Evolutionary conservation across 2,797 vertebrate genomes (phyloP), one percentile per base, ranked within the genome.

Genomic region (Steatocranus sp.): DNA sequence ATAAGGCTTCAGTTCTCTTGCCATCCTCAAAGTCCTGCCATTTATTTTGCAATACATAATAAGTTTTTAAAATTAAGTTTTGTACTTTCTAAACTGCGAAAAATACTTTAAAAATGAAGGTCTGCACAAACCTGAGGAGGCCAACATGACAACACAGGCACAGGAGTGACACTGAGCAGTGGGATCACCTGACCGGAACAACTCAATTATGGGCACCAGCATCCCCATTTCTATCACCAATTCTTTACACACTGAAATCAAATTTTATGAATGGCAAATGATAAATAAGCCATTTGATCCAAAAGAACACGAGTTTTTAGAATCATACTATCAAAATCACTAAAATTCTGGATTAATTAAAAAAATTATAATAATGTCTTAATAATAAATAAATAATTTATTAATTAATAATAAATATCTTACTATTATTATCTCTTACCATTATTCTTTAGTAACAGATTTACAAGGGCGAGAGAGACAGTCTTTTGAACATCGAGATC

Each of bases 111-210:
- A 41, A 15, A 66, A 41, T 23, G 1, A 15, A 48, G 48, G 34
- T 23, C 30, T 61, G 23, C 18, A 89, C 95, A 86, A 43, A 97
- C 97, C 97, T 90, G 96, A 96, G 53, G 95, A 93, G 43, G 96
- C 94, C 87, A 97, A 89, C 91, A 91, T 90, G 94, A 94, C 94
- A 34, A 96, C 75, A 32, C 96, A 97, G 43, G 96, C 96, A 88
- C 96, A 97, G 25, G 97, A 96, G 88, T 97, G 96, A 83, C 95
- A 96, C 89, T 96, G 96, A 76, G 97, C 93, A 3, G 91, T 81
- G 23, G 90, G 79, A 86, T 97, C 97, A 18, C 95, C 96, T 18
- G 95, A 96, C 80, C 95, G 96, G 81, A 97, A 94, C 36, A 97
- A 82, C 90, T 97, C 97, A 85, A 97, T 86, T 74, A 97, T 82